A percentile compares a stretch with the other conserved stretches of the same genome.
Evolutionary conservation across 2,113 vertebrate species (phyloP).

Genomic region (Cheilinus undulatus): DNA sequence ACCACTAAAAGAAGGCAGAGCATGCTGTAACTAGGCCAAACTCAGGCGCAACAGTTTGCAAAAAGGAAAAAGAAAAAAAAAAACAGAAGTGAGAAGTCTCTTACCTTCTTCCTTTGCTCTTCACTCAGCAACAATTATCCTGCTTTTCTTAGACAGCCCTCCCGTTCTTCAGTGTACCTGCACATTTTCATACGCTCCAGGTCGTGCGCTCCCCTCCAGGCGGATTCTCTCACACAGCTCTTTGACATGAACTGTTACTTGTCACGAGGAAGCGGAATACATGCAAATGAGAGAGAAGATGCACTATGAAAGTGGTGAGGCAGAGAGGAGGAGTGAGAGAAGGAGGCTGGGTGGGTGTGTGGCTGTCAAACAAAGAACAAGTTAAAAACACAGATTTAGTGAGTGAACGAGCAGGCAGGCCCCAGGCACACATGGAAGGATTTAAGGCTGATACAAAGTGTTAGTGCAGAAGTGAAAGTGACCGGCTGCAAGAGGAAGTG

Average conservation of each 20-base stretch:
- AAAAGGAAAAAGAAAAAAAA: slow-evolving; percentile 5
- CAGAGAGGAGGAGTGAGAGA: slow-evolving; percentile 73
- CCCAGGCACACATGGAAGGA: slow-evolving; percentile 25
- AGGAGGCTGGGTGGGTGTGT: slow-evolving; percentile 61
- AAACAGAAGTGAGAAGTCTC: slow-evolving; percentile 23
- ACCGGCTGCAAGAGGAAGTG: slow-evolving; percentile 70
- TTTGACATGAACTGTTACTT: slow-evolving; percentile 59
- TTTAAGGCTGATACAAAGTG: slow-evolving; percentile 4
- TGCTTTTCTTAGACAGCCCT: slow-evolving; percentile 9
- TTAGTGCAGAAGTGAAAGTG: slow-evolving; percentile 64
- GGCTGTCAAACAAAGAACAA: slow-evolving; percentile 74
- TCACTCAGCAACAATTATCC: slow-evolving; percentile 20
- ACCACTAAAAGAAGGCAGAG: slow-evolving; percentile 3
- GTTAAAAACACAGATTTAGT: slow-evolving; percentile 62
- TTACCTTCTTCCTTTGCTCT: slow-evolving; percentile 42
- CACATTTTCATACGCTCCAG: neutral
- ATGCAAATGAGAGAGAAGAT: slow-evolving; percentile 78
- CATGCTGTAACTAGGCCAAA: slow-evolving; percentile 15
- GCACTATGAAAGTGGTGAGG: slow-evolving; percentile 66
- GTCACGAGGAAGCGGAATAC: slow-evolving; percentile 74
- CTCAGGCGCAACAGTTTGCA: slow-evolving; percentile 10
- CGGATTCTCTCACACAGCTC: slow-evolving; percentile 41
- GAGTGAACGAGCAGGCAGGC: slow-evolving; percentile 26
- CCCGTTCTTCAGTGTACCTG: slow-evolving; percentile 34
- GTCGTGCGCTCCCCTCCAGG: neutral